A percentile compares a stretch with the other conserved stretches of the same genome.
Conservation (phyloP, 2,888 invertebrate genomes). For the Caenorhabditis zanzibari region DNA sequence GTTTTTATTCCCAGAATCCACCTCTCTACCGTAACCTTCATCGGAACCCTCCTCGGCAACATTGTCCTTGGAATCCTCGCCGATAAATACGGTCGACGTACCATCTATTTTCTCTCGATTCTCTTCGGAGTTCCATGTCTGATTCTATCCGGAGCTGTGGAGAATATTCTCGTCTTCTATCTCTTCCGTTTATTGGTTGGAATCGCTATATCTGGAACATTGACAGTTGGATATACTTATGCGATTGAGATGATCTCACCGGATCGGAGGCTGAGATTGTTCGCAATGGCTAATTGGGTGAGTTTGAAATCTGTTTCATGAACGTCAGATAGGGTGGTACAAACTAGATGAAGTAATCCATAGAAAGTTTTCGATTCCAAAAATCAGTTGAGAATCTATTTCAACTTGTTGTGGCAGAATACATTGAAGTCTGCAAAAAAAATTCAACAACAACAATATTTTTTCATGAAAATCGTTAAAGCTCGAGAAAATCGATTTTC, state of each 20-base stretch:
- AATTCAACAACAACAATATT: too few relatives aligned
- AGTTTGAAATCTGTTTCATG: too few relatives aligned
- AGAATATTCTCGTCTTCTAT: conserved; percentile 44
- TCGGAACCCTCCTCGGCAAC: conserved; percentile 64
- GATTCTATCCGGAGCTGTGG: conserved; percentile 38
- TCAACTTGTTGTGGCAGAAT: too few relatives aligned
- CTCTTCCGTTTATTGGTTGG: conserved; percentile 56
- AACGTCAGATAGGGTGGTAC: neutral
- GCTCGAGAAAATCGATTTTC: too few relatives aligned
- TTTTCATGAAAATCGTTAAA: too few relatives aligned
- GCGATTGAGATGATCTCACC: conserved; percentile 61
- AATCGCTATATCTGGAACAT: conserved; percentile 59
- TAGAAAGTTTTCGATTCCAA: too few relatives aligned
- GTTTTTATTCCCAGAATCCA: too few relatives aligned
- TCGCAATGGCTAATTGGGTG: conserved; percentile 62
- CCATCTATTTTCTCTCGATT: conserved; percentile 49
- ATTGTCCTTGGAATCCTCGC: conserved; percentile 57
- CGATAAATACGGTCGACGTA: conserved; percentile 56
- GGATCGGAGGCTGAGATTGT: conserved; percentile 38
- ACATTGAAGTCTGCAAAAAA: too few relatives aligned
- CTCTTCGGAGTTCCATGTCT: conserved; percentile 60
- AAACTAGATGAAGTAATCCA: too few relatives aligned
- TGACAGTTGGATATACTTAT: conserved; percentile 67
- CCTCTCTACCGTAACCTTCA: conserved; percentile 50
- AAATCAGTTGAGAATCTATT: too few relatives aligned